Evolutionary conservation across 2,113 vertebrate genomes (phyloP), one percentile per base, ranked within the genome.

Genomic region (Chaetodon trifascialis): DNA sequence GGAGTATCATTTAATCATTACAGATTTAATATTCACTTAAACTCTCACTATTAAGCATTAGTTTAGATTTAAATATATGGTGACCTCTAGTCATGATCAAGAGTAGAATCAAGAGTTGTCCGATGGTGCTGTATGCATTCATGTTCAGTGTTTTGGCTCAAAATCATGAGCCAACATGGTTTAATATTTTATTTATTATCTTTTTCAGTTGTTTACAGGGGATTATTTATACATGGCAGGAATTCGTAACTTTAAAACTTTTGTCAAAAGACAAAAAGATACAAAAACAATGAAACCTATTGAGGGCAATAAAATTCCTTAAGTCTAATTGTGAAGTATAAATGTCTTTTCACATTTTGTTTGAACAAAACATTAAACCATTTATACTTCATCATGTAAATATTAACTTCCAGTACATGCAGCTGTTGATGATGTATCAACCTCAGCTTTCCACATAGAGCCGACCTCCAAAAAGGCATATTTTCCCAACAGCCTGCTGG

Each of bases 391-490:
- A 83, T 68, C 40, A 62, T 67, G 47, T 79, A 11, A 58, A 78
- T 44, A 40, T 46, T 17, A 68, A 59, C 23, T 36, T 7, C 5
- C 40, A 56, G 66, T 42, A 23, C 30, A 25, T 59, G 8, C 60
- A 81, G 79, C 72, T 83, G 73, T 67, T 84, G 64, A 84, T 78
- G 54, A 81, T 46, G 66, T 78, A 81, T 76, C 69, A 78, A 38
- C 76, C 73, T 73, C 80, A 70, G 30, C 40, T n/a, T 63, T 62
- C 52, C 38, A 59, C 73, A 65, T 42, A 7, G 16, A 77, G 46
- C 56, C 5, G 19, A 79, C n/a, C 16, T 58, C 47, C 54, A 73
- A n/a, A 76, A 64, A 47, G 0, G 2, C 56, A 47, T 34, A 44
- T 38, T 70, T 76, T 44, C 51, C 38, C 30, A 71, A 19, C 64